Conservation (phyloP, 2,113 vertebrate genomes). For the Cepphus grylle region DNA sequence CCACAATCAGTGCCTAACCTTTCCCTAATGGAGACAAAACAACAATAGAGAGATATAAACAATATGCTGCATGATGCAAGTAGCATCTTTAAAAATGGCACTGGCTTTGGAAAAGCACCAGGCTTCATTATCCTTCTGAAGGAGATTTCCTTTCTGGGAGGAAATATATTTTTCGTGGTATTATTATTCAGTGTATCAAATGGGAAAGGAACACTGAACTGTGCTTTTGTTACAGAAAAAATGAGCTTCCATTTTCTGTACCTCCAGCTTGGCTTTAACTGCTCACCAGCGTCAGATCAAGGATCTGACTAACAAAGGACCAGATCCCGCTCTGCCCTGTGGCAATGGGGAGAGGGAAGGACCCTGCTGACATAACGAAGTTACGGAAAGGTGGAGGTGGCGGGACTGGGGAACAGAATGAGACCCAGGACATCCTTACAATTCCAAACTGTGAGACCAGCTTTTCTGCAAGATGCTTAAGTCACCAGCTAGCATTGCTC, state of each 20-base stretch:
- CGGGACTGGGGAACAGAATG: not conserved
- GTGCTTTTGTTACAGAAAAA: not conserved
- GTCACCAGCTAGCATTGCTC: not conserved
- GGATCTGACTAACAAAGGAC: not conserved
- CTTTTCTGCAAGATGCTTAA: not conserved
- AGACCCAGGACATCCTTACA: not conserved
- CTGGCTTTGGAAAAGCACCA: not conserved
- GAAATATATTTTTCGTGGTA: not conserved
- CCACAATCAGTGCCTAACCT: not conserved
- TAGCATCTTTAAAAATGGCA: not conserved
- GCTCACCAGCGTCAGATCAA: not conserved
- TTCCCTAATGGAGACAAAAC: slow-evolving; percentile 31
- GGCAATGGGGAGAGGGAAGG: not conserved
- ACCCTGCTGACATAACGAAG: not conserved
- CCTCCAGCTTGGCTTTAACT: not conserved
- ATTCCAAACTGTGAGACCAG: not conserved
- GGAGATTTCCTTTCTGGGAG: not conserved
- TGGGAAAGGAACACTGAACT: not conserved
- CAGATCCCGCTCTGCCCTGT: not conserved
- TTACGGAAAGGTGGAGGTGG: fast-evolving
- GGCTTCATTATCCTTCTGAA: not conserved
- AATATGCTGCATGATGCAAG: not conserved
- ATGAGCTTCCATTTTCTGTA: not conserved
- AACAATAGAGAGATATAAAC: slow-evolving; percentile 17
- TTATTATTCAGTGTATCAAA: not conserved